Evolutionary conservation across 1,140 invertebrate species (phyloP).

Genomic region (Aphaenogaster rudis): DNA sequence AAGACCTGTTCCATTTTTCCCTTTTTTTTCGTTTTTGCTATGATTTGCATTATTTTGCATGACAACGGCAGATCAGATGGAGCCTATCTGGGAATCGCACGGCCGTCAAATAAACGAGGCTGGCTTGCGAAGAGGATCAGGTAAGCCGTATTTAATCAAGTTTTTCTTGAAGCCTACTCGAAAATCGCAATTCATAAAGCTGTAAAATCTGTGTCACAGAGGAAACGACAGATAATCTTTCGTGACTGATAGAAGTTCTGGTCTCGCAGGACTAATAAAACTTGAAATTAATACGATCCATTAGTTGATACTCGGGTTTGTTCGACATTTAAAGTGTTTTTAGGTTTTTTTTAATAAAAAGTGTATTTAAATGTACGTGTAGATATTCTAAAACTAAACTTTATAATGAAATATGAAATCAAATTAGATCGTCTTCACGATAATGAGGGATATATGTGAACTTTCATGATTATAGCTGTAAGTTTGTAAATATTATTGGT

Average conservation of each 20-base stretch:
- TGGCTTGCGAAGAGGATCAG: conserved; percentile 90
- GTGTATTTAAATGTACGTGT: not conserved
- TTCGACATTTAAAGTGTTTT: not conserved
- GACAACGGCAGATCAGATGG: conserved; percentile 89
- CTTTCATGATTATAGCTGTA: not conserved
- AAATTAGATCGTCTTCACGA: not conserved
- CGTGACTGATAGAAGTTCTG: not conserved
- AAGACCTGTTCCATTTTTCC: conserved; percentile 79
- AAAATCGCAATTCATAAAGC: not conserved
- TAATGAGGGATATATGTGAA: not conserved
- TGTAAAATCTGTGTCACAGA: no score
- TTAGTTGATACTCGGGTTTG: not conserved
- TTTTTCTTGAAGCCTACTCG: not conserved
- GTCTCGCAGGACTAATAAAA: not conserved
- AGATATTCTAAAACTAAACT: not conserved
- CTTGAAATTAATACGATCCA: not conserved
- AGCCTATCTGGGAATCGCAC: conserved; percentile 90
- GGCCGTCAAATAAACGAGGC: conserved; percentile 90
- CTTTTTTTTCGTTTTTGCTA: conserved; percentile 83
- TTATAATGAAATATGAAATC: not conserved
- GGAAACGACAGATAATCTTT: not conserved
- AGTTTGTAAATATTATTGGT: conserved; percentile 6
- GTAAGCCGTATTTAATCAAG: conserved; percentile 85
- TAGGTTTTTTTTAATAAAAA: not conserved
- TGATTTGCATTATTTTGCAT: conserved; percentile 87